Base-by-base conservation (phyloP, 2,888 invertebrate species). In the Heteromurus nitidus region DNA sequence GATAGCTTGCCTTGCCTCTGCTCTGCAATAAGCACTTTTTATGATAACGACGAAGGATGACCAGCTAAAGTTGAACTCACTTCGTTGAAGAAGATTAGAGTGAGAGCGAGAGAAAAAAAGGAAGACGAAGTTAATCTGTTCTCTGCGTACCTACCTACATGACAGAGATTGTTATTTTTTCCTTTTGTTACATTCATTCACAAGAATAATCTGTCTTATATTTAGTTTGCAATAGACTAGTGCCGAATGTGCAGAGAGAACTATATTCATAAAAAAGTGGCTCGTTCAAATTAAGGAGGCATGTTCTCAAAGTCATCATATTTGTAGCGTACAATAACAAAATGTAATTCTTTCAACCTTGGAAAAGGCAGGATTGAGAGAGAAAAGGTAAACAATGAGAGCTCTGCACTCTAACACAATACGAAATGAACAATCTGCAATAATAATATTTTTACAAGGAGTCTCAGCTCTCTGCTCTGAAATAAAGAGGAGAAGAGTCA, bases 391-490 rank as follows among this genome's bases (percentile, higher is more conserved):
- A 36, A n/a, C 7, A 36, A 36, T 36, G 36, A 13, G 7, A 13
- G 36, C 13, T 9, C 36, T 36, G 36, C n/a, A 47, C 47, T 47
- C n/a, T 47, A n/a, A 16, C 11, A 36, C 36, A 47, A n/a, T 47
- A 42, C 22, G 36, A 9, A 2, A 11, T 1, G 24, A 26, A 30
- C 31, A 55, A 55, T 55, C 31, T 24, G 69, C 53, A 69, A 69
- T 11, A 69, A 69, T 53, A 69, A 53, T 69, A 69, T 69, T 69
- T 31, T 69, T 55, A 22, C 31, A 67, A 67, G 36, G 47, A 13
- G 28, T 42, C 30, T 24, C n/a, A n/a, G n/a, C n/a, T n/a, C n/a
- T n/a, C n/a, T n/a, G n/a, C n/a, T 55, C 22, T 20, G 11, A 60
- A 64, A 26, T 36, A 64, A 44, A 64, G 2, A 24, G 16, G 26